A percentile compares a stretch with the other conserved stretches of the same genome.
phyloP scores from a whole-genome alignment of 2,797 vertebrate genomes.

The Eidolon dupreanum region DNA sequence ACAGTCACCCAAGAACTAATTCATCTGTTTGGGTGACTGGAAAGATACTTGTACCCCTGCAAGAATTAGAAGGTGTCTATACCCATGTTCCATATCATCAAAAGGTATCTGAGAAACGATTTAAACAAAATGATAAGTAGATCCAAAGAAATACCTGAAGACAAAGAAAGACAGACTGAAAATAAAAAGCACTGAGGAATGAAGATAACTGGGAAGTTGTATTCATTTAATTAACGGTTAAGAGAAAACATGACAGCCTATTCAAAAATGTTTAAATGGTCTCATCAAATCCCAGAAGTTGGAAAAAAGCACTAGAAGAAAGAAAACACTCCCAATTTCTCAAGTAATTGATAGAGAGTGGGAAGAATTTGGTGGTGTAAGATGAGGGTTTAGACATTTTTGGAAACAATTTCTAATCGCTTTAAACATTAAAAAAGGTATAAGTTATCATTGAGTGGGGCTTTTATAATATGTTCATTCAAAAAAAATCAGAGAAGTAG shows the following conservation, averaged over 20 bases:
- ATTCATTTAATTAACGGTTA: background rate
- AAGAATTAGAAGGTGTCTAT: background rate
- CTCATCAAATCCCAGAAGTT: background rate
- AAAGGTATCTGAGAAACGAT: background rate
- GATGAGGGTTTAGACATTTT: background rate
- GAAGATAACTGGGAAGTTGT: background rate
- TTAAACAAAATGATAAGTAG: background rate
- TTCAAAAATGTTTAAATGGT: background rate
- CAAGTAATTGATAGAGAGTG: background rate
- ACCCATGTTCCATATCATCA: background rate
- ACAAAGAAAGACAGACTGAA: background rate
- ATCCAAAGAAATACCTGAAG: background rate
- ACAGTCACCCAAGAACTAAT: background rate
- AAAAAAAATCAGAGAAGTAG: background rate
- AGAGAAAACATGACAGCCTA: background rate
- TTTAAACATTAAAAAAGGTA: background rate
- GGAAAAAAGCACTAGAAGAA: background rate
- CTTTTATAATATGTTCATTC: background rate
- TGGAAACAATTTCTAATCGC: background rate
- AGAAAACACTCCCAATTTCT: background rate
- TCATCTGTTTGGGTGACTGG: background rate
- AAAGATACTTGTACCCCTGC: background rate
- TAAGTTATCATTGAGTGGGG: background rate
- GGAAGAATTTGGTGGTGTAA: background rate
- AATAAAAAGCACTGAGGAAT: background rate